These are phyloP conservation scores for Anabas testudineus DNA, from an alignment of 2,797 vertebrate species.

Conservation along the genomic window DNA sequence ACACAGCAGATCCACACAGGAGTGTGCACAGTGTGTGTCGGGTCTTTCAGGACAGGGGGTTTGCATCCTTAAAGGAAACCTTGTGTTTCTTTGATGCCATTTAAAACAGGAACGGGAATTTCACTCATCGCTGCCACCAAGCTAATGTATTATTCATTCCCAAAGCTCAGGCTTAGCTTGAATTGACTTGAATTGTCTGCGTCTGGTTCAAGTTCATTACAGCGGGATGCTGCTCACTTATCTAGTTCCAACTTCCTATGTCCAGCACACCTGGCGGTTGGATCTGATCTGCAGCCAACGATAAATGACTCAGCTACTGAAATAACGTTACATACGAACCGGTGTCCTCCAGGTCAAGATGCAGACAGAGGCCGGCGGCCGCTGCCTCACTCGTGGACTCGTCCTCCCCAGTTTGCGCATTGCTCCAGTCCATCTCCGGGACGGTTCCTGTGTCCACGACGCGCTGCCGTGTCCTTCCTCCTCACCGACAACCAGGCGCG, in stretches of 20 bases:
- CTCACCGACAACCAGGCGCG: slow-evolving; percentile 32
- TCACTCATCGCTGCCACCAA: slow-evolving; percentile 45
- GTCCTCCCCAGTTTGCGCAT: slow-evolving; percentile 77
- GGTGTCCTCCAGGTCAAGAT: slow-evolving; percentile 76
- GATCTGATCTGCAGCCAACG: neutral
- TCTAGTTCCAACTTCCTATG: too few relatives aligned
- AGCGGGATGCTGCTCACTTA: too few relatives aligned
- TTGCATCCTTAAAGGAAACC: too few relatives aligned
- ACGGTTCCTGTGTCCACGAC: slow-evolving; percentile 30
- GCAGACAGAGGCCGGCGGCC: slow-evolving; percentile 65
- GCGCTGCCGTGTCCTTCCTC: slow-evolving; percentile 38
- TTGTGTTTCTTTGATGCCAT: neutral
- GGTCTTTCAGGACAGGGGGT: too few relatives aligned
- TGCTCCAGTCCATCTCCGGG: slow-evolving; percentile 82
- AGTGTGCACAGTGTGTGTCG: too few relatives aligned
- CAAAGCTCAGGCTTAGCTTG: slow-evolving; percentile 23
- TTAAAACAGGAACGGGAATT: slow-evolving; percentile 29
- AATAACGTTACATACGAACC: slow-evolving; percentile 75
- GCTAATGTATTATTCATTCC: slow-evolving; percentile 63
- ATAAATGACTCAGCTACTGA: neutral
- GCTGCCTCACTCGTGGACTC: slow-evolving; percentile 67
- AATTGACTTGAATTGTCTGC: neutral
- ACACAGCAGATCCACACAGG: too few relatives aligned
- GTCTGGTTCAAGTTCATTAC: too few relatives aligned
- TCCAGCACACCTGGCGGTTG: too few relatives aligned